Evolutionary conservation across 2,888 invertebrate genomes (phyloP).

Genomic region (Epicampocera succincta): DNA sequence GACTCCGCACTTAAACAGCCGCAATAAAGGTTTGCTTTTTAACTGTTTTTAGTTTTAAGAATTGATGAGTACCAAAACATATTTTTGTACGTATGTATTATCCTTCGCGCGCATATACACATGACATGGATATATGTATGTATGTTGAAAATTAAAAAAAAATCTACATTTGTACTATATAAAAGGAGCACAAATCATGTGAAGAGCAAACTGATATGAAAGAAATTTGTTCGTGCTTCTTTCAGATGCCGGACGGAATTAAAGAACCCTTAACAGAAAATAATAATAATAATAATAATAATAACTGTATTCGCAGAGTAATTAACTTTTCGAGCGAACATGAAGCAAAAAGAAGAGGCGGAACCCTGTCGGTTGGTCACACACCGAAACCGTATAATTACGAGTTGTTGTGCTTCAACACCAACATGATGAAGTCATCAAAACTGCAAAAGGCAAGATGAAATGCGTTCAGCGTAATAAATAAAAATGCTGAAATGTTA

Average conservation of each 20-base stretch:
- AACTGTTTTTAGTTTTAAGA: too few relatives aligned
- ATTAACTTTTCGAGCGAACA: slow-evolving; percentile 39
- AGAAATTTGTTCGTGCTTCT: background rate
- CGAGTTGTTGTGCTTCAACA: slow-evolving; percentile 29
- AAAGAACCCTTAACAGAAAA: background rate
- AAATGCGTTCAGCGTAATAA: slow-evolving; percentile 21
- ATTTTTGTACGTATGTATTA: too few relatives aligned
- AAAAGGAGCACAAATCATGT: slow-evolving; percentile 20
- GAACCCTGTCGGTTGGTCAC: background rate
- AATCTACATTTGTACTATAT: background rate
- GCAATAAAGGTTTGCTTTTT: too few relatives aligned
- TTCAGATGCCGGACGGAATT: background rate
- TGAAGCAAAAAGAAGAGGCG: background rate
- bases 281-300: background rate
- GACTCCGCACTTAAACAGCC: too few relatives aligned
- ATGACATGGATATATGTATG: background rate
- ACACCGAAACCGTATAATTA: slow-evolving; percentile 12
- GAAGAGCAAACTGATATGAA: background rate
- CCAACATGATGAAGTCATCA: slow-evolving; percentile 59
- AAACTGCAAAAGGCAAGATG: slow-evolving; percentile 50
- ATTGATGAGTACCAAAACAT: too few relatives aligned
- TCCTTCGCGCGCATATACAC: too few relatives aligned
- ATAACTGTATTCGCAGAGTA: slow-evolving; percentile 41
- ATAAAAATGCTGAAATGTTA: slow-evolving; percentile 29
- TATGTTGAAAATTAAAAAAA: background rate